These are phyloP conservation scores for Phycodurus eques DNA, from an alignment of 2,113 vertebrate genomes.

Conservation along the genomic window DNA sequence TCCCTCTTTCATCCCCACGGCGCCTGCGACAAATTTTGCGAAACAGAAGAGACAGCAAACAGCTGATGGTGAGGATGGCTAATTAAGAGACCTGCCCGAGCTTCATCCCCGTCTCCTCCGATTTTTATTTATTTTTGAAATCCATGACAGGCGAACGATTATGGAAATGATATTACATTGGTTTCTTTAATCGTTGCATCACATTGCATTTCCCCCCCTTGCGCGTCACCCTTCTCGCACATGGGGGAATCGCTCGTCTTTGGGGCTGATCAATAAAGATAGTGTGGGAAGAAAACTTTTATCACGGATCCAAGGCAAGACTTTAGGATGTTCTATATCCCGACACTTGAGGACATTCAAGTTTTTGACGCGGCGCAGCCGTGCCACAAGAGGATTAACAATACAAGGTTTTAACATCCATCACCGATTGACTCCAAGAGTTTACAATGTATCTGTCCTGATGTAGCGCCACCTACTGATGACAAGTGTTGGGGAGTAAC, in stretches of 20 bases:
- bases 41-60: constrained; percentile 63
- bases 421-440: background rate
- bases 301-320: constrained; percentile 53
- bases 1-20: constrained; percentile 23
- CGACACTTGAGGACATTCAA: constrained; percentile 54
- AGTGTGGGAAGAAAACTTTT: constrained; percentile 55
- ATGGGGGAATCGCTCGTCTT: constrained; percentile 62
- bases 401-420: constrained; percentile 27
- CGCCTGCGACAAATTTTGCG: constrained; percentile 58
- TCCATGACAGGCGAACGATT: constrained; percentile 72
- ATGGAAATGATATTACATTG: constrained; percentile 77
- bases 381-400: constrained; percentile 56
- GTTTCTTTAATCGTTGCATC: constrained; percentile 77
- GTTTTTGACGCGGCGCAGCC: constrained; percentile 53
- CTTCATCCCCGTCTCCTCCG: constrained; percentile 40
- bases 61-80: constrained; percentile 66
- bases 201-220: constrained; percentile 67
- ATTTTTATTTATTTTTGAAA: constrained; percentile 19
- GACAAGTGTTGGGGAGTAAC: background rate
- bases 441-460: constrained; percentile 11
- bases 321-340: constrained; percentile 63
- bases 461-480: constrained; percentile 33
- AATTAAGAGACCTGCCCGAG: constrained; percentile 76
- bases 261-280: constrained; percentile 69
- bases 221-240: constrained; percentile 50